A percentile compares a stretch with the other conserved stretches of the same genome.
These are phyloP conservation scores for Formica aserva DNA, from an alignment of 2,888 invertebrate species.

Conservation along the genomic window DNA sequence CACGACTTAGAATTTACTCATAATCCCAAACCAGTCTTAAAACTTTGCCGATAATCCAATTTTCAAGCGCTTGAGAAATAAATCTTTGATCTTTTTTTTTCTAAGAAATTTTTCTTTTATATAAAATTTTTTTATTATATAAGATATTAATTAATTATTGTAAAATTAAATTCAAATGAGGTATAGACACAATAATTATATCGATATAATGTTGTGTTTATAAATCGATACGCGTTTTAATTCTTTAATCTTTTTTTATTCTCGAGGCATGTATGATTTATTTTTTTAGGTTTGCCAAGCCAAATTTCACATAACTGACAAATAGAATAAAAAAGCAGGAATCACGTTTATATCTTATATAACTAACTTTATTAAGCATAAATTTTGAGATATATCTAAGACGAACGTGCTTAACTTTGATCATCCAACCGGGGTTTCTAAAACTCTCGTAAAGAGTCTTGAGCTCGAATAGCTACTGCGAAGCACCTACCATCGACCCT, in stretches of 20 bases:
- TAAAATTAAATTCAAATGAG: background rate
- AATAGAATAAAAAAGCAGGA: background rate
- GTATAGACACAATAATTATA: background rate
- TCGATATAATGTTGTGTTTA: background rate
- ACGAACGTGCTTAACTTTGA: background rate
- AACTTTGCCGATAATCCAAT: constrained; percentile 19
- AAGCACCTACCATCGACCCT: background rate
- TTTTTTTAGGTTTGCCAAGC: background rate
- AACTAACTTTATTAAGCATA: background rate
- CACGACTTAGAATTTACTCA: constrained; percentile 26
- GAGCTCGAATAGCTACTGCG: background rate
- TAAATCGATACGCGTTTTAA: background rate
- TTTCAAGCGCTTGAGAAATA: background rate
- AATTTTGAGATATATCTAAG: background rate
- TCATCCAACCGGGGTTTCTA: background rate
- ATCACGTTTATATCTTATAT: background rate
- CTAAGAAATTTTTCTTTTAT: background rate
- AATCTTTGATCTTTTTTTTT: background rate
- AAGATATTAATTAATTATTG: background rate
- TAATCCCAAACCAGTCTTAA: background rate
- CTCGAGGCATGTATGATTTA: background rate
- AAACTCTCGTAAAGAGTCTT: constrained; percentile 12
- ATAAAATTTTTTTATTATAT: background rate
- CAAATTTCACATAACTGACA: background rate
- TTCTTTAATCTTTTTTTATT: background rate